Percentiles rank a stretch among this genome's conserved stretches.
phyloP scores from a whole-genome alignment of 2,113 vertebrate genomes.

The Phaetusa simplex region DNA sequence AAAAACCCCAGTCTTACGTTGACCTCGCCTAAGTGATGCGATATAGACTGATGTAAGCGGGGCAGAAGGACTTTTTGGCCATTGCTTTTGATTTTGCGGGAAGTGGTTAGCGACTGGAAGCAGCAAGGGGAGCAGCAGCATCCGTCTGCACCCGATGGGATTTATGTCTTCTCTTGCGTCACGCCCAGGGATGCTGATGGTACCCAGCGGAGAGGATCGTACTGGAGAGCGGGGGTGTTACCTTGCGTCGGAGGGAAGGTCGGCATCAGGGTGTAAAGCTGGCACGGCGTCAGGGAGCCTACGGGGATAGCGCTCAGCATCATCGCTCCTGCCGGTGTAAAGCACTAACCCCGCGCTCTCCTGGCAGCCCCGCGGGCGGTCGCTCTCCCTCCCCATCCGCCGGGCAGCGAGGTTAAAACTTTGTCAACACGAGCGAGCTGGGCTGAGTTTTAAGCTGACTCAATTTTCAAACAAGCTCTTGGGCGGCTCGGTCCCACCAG shows the following conservation, averaged over 20 bases:
- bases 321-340: not conserved
- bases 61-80: not conserved
- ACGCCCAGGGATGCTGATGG: not conserved
- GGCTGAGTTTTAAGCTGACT: not conserved
- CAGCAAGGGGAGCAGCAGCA: not conserved
- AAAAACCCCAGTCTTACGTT: not conserved
- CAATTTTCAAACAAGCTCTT: not conserved
- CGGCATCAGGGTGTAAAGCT: accelerated
- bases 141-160: not conserved
- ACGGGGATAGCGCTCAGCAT: accelerated
- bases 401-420: accelerated
- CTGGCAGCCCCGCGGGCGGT: accelerated
- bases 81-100: not conserved
- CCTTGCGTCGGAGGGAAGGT: not conserved
- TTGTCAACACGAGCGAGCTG: not conserved
- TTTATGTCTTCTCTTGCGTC: not conserved
- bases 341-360: accelerated
- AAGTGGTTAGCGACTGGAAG: not conserved
- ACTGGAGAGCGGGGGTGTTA: not conserved
- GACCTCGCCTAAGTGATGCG: not conserved
- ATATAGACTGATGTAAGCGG: not conserved
- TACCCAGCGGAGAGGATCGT: not conserved
- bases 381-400: not conserved
- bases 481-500: not conserved
- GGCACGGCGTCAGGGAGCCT: not conserved